Percentiles rank a stretch among this genome's conserved stretches.
Evolutionary conservation across 2,888 invertebrate species (phyloP).

Genomic region (Uropetala carovei): DNA sequence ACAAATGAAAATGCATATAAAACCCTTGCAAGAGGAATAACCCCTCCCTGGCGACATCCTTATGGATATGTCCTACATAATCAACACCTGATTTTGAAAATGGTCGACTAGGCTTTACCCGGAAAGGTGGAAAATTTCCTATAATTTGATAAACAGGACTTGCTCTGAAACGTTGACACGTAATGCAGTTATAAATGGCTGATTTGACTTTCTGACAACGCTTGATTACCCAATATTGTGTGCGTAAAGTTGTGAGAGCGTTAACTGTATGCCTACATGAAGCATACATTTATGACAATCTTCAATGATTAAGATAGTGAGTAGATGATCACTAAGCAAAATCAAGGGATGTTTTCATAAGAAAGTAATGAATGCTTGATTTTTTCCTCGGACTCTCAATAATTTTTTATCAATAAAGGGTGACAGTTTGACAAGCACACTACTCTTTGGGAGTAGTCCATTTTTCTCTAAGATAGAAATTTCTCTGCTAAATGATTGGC

Average conservation of each 20-base stretch:
- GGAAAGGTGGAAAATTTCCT: not conserved
- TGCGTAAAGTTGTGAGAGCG: constrained; percentile 67
- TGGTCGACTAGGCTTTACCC: not conserved
- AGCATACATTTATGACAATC: constrained; percentile 67
- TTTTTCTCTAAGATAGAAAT: not conserved
- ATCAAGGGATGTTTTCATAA: constrained; percentile 69
- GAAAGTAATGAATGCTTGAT: constrained; percentile 67
- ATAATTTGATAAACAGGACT: constrained; percentile 4
- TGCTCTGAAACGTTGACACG: not conserved
- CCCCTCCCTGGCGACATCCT: too few relatives aligned
- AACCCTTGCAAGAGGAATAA: not conserved
- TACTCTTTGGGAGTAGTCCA: not conserved
- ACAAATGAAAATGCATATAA: not conserved
- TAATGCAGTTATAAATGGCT: not conserved
- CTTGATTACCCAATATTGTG: constrained; percentile 69
- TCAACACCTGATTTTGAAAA: not conserved
- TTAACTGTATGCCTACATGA: constrained; percentile 68
- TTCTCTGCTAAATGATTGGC: not conserved
- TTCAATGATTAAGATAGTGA: constrained; percentile 68
- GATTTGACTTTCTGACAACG: constrained; percentile 67
- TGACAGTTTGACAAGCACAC: not conserved
- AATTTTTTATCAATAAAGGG: too few relatives aligned
- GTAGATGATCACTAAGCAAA: constrained; percentile 67
- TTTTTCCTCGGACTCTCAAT: constrained; percentile 19
- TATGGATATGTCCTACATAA: too few relatives aligned